These are phyloP conservation scores for Glandiceps talaboti DNA, from an alignment of 53 echinoderm and acorn worm genomes.

Conservation along the genomic window DNA sequence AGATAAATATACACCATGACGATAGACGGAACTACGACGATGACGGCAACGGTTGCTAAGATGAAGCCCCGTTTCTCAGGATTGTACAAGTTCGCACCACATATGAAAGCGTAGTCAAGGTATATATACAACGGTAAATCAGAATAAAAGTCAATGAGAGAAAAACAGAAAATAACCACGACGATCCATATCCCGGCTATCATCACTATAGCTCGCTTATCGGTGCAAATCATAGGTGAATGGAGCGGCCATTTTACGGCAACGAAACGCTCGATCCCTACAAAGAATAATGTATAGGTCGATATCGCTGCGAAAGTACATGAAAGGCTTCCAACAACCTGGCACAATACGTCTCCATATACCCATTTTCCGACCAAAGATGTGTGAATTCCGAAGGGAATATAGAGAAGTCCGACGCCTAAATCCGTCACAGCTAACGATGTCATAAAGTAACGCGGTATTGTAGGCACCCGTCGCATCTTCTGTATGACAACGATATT, in stretches of 20 bases:
- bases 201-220: background rate
- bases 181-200: background rate
- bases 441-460: background rate
- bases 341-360: background rate
- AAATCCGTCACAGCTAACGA: background rate
- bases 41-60: background rate
- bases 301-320: background rate
- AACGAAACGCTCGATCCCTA: background rate
- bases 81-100: background rate
- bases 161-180: background rate
- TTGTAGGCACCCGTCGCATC: background rate
- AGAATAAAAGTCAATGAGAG: background rate
- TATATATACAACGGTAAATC: background rate
- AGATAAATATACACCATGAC: background rate
- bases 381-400: background rate
- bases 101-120: background rate
- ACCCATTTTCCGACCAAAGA: background rate
- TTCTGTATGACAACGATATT: background rate
- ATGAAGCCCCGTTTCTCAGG: background rate
- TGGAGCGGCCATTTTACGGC: background rate
- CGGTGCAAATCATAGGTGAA: background rate
- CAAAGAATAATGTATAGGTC: background rate
- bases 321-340: background rate
- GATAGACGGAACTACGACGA: background rate
- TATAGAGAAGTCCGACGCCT: background rate